phyloP scores from a whole-genome alignment of 30 jellyfish, hydroid and myxozoan species.

The Hydra vulgaris region DNA sequence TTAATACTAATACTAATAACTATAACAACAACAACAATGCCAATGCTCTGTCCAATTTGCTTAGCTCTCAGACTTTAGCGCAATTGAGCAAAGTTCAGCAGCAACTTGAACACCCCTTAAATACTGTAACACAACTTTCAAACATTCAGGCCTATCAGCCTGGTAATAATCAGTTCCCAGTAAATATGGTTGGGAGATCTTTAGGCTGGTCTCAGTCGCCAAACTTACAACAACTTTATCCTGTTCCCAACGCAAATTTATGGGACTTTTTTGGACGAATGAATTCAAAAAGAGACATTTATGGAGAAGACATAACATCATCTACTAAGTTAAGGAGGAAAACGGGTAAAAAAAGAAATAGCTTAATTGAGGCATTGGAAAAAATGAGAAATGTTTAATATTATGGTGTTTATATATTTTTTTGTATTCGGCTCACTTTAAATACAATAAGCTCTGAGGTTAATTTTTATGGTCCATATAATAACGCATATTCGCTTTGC shows the following conservation, averaged over 20 bases:
- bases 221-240: slow-evolving; percentile 3
- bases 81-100: not conserved
- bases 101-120: not conserved
- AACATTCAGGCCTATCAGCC: slow-evolving; percentile 14
- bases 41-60: not conserved
- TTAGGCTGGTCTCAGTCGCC: slow-evolving; percentile 15
- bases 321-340: not conserved
- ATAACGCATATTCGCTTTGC: not conserved
- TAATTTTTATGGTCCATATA: not conserved
- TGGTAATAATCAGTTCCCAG: not conserved
- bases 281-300: slow-evolving; percentile 12
- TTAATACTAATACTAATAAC: slow-evolving; percentile 7
- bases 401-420: not conserved
- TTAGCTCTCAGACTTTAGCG: not conserved
- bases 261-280: slow-evolving; percentile 86
- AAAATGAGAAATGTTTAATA: not conserved
- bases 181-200: slow-evolving; percentile 18
- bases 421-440: not conserved
- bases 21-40: slow-evolving; percentile 6
- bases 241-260: slow-evolving; percentile 46
- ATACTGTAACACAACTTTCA: slow-evolving; percentile 13
- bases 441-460: not conserved
- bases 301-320: slow-evolving; percentile 8
- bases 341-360: not conserved
- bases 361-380: not conserved